phyloP scores from a whole-genome alignment of 1,140 invertebrate genomes.

The Notospermus geniculatus region DNA sequence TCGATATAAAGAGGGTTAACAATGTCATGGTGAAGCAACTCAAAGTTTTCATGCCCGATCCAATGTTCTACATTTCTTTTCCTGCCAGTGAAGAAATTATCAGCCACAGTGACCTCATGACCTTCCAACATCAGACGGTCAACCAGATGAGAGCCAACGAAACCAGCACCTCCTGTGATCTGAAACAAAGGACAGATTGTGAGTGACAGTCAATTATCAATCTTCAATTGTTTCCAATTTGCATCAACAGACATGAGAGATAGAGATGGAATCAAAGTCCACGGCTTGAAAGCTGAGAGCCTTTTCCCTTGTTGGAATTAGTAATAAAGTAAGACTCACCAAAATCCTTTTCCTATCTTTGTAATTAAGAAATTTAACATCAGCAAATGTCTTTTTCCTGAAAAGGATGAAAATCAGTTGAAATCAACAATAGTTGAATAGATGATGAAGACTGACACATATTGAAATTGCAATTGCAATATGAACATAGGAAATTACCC shows the following conservation, averaged over 20 bases:
- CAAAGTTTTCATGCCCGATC: constrained; percentile 99
- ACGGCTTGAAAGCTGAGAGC: too few relatives aligned
- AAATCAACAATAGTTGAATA: not conserved
- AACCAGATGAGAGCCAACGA: constrained; percentile 97
- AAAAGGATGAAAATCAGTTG: constrained; percentile 22
- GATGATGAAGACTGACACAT: too few relatives aligned
- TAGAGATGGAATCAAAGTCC: too few relatives aligned
- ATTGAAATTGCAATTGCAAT: too few relatives aligned
- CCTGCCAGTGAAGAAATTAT: constrained; percentile 97
- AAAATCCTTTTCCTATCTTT: constrained; percentile 86
- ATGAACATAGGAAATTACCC: constrained; percentile 15
- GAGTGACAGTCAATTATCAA: constrained; percentile 2
- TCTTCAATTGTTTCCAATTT: not conserved
- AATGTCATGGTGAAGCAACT: constrained; percentile 98
- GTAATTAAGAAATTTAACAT: constrained; percentile 86
- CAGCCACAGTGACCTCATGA: constrained; percentile 96
- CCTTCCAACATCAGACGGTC: constrained; percentile 93
- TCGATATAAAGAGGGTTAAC: constrained; percentile 97
- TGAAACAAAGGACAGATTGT: constrained; percentile 51
- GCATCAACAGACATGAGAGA: constrained; percentile 1
- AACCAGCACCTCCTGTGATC: constrained; percentile 96
- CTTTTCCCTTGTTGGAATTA: too few relatives aligned
- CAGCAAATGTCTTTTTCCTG: constrained; percentile 78
- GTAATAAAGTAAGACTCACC: too few relatives aligned
- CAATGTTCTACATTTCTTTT: constrained; percentile 98